Conservation (phyloP, 2,888 invertebrate genomes). For the Dascillus cervinus region DNA sequence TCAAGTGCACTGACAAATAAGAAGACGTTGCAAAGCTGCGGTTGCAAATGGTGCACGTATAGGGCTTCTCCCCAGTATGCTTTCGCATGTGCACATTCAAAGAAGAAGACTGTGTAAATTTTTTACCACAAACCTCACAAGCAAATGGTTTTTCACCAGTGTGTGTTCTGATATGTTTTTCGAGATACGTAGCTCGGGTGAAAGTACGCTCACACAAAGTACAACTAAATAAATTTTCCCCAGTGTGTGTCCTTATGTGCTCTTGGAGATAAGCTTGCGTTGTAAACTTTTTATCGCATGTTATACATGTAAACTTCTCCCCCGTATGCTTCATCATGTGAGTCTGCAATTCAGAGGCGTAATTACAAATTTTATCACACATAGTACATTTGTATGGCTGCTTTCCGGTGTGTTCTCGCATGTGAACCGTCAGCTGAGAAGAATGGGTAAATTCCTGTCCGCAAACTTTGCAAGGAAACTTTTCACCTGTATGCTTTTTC, state of each 20-base stretch:
- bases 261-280: conserved; percentile 34
- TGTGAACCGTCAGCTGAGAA: conserved; percentile 38
- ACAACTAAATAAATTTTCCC: conserved; percentile 42
- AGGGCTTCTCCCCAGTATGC: conserved; percentile 38
- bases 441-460: conserved; percentile 36
- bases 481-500: conserved; percentile 47
- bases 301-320: conserved; percentile 33
- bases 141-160: conserved; percentile 42
- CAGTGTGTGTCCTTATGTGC: conserved; percentile 34
- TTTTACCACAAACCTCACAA: conserved; percentile 34
- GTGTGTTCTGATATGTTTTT: conserved; percentile 45
- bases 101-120: conserved; percentile 37
- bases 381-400: conserved; percentile 37
- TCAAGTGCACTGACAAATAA: conserved; percentile 33
- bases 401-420: conserved; percentile 38
- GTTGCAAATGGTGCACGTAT: conserved; percentile 32
- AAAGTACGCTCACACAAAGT: conserved; percentile 32
- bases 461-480: conserved; percentile 31
- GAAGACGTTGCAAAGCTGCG: conserved; percentile 35
- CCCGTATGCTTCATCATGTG: conserved; percentile 38
- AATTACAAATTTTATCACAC: conserved; percentile 37
- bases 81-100: conserved; percentile 34
- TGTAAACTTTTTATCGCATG: conserved; percentile 37
- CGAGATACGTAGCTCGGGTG: conserved; percentile 34
- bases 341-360: conserved; percentile 33